Evolutionary conservation across 2,797 vertebrate genomes (phyloP), one percentile per base, ranked within the genome.

Genomic region (Myotis planiceps): DNA sequence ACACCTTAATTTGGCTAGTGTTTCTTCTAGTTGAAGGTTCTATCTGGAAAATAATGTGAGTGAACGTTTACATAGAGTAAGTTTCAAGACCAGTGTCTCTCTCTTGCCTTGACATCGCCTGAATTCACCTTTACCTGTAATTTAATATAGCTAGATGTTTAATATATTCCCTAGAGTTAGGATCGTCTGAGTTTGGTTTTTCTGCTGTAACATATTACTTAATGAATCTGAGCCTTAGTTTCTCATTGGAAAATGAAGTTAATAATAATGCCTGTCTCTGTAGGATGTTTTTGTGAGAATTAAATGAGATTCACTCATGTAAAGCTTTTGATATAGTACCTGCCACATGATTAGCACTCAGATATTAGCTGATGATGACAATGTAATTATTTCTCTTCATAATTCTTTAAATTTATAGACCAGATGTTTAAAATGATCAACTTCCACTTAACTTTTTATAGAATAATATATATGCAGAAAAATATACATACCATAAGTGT

Each of bases 11-110:
- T 18, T 81, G 53, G 78, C n/a, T 83, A 32, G 19, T 74, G 65
- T 92, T 92, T 87, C n/a, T 96, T 79, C 55, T 82, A 27, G 37
- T 86, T 96, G 21, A 75, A 88, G 29, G 23, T 80, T 89, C 14
- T 25, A 45, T 6, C 74, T 75, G 71, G 53, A 75, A 88, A 94
- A 83, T 69, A 92, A 39, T 42, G 14, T 15, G 66, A 32, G 21
- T 55, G 39, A 58, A 88, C 25, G 68, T 39, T 51, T 47, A 42
- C 15, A 25, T 82, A 55, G 13, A 88, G 5, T 78, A 58, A 79
- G n/a, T 75, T 82, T 84, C 66, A 53, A 21, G 45, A 72, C 16
- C 14, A 23, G 42, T 74, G 1, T 65, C 23, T 89, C 47, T 82
- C 14, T 69, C 42, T 66, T 55, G 25, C 32, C 49, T 87, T 60